A percentile compares a stretch with the other conserved stretches of the same genome.
Conservation (phyloP, 2,113 vertebrate species). For the Mormoops blainvillei region DNA sequence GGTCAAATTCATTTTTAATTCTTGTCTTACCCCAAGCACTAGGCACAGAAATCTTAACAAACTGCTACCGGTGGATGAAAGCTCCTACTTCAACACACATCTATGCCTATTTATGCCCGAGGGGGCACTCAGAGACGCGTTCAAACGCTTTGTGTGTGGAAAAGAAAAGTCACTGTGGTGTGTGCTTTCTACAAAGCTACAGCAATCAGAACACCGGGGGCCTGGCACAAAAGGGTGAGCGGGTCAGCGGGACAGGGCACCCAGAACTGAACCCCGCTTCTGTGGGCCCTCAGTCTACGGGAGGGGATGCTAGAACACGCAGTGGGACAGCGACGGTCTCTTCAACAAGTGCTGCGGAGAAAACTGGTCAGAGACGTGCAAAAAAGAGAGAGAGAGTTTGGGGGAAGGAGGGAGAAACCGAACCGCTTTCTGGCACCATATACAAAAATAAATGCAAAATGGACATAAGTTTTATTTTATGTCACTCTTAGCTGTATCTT, state of each 20-base stretch:
- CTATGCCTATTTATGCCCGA: background rate
- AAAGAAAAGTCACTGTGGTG: background rate
- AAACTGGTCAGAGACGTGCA: no score
- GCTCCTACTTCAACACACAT: background rate
- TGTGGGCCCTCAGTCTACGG: fast-evolving
- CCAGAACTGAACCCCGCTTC: background rate
- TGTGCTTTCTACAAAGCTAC: background rate
- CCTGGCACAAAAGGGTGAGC: background rate
- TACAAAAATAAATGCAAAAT: no score
- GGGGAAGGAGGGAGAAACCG: fast-evolving
- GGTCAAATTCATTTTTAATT: background rate
- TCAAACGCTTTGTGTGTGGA: background rate
- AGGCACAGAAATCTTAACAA: background rate
- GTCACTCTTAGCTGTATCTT: no score
- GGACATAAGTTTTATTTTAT: no score
- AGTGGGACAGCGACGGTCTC: background rate
- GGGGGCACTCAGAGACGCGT: background rate
- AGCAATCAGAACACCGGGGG: background rate
- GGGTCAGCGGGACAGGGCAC: background rate
- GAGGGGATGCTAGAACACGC: background rate
- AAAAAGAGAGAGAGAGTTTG: no score
- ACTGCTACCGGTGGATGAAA: background rate
- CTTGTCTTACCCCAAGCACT: background rate
- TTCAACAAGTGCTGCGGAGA: background rate
- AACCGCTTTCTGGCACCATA: no score